phyloP scores from a whole-genome alignment of 2,888 invertebrate species.

The Octodonta nipae region DNA sequence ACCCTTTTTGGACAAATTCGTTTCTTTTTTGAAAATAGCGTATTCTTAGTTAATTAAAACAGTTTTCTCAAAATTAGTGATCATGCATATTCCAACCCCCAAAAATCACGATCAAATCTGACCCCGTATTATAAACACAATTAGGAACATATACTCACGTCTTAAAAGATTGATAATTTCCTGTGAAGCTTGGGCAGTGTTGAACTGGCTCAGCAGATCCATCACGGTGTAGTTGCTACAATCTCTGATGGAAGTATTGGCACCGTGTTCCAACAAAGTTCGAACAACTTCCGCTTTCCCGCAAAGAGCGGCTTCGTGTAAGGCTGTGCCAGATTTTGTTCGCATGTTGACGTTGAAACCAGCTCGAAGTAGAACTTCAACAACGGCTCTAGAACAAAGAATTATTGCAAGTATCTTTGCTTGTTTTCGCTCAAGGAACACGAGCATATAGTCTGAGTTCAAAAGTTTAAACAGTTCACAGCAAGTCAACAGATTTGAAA shows the following conservation, averaged over 20 bases:
- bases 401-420: too few relatives aligned
- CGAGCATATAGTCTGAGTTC: too few relatives aligned
- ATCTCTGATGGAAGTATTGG: conserved; percentile 69
- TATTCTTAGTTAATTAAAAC: too few relatives aligned
- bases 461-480: too few relatives aligned
- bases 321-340: conserved; percentile 75
- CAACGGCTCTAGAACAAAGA: conserved; percentile 51
- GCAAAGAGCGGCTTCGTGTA: conserved; percentile 87
- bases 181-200: conserved; percentile 72
- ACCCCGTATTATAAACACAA: background rate
- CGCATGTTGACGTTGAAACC: conserved; percentile 80
- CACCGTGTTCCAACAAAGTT: conserved; percentile 65
- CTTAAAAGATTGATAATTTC: conserved; percentile 75
- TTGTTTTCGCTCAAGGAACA: too few relatives aligned
- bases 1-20: too few relatives aligned
- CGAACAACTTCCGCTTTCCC: conserved; percentile 81
- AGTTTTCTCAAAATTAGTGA: too few relatives aligned
- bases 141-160: conserved; percentile 43
- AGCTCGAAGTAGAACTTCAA: conserved; percentile 65
- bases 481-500: too few relatives aligned
- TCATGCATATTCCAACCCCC: too few relatives aligned
- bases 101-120: too few relatives aligned
- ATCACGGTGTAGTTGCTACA: conserved; percentile 70
- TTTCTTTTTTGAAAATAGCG: too few relatives aligned
- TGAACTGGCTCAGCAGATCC: conserved; percentile 71